phyloP scores from a whole-genome alignment of 1,140 invertebrate genomes.

The Sitobion miscanthi region DNA sequence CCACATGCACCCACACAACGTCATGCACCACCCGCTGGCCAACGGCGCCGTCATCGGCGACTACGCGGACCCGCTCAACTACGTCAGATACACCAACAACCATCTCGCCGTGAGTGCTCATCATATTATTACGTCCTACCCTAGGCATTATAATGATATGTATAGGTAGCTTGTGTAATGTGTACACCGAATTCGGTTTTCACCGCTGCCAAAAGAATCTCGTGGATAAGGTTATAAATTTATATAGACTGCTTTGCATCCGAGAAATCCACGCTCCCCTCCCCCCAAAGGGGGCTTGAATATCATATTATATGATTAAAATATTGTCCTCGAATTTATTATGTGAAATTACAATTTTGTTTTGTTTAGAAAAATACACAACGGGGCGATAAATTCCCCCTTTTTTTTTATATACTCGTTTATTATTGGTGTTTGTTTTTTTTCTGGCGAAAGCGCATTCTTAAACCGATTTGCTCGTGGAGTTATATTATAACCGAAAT shows the following conservation, averaged over 20 bases:
- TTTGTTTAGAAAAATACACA: neutral
- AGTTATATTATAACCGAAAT: neutral
- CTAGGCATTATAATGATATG: too few relatives aligned
- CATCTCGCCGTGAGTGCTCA: constrained; percentile 60
- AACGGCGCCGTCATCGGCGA: neutral
- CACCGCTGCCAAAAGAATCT: too few relatives aligned
- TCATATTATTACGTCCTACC: too few relatives aligned
- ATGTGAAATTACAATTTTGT: neutral
- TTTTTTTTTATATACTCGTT: neutral
- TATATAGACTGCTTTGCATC: too few relatives aligned
- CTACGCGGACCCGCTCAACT: constrained; percentile 31
- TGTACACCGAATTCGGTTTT: too few relatives aligned
- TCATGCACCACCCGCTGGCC: constrained; percentile 61
- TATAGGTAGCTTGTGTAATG: too few relatives aligned
- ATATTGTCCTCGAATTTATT: neutral
- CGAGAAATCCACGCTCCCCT: too few relatives aligned
- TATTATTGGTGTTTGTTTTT: neutral
- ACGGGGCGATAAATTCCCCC: neutral
- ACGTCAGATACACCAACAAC: neutral
- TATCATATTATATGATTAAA: neutral
- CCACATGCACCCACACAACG: constrained; percentile 82
- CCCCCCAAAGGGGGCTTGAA: too few relatives aligned
- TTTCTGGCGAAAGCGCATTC: neutral
- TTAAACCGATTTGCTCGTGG: neutral
- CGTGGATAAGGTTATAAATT: too few relatives aligned